A percentile compares a stretch with the other conserved stretches of the same genome.
These are phyloP conservation scores for Albula goreensis DNA, from an alignment of 2,113 vertebrate species.

Conservation along the genomic window DNA sequence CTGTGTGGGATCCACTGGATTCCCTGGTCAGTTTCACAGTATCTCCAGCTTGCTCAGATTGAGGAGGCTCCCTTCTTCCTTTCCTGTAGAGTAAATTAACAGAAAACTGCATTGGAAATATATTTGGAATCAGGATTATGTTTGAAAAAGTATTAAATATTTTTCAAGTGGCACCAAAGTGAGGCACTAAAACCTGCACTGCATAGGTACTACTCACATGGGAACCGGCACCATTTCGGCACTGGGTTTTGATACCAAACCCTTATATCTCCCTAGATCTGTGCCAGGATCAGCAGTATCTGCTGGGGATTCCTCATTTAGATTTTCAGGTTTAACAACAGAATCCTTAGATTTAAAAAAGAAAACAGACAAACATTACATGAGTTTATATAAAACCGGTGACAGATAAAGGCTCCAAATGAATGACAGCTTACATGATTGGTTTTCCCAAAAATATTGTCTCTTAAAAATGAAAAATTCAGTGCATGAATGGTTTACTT, in stretches of 20 bases:
- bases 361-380: neutral
- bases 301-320: neutral
- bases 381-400: neutral
- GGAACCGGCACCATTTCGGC: too few species aligned
- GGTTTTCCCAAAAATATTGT: neutral
- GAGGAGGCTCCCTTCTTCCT: neutral
- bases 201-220: too few species aligned
- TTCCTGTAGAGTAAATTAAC: neutral
- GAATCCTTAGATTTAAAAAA: constrained; percentile 8
- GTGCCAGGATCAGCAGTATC: neutral
- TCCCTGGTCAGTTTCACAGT: neutral
- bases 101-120: neutral
- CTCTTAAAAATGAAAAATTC: neutral
- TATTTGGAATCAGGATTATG: too few species aligned
- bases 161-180: too few species aligned
- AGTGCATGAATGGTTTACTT: neutral
- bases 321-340: neutral
- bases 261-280: neutral
- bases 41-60: neutral
- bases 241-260: too few species aligned
- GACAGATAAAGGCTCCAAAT: neutral
- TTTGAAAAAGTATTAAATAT: too few species aligned
- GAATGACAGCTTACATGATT: neutral
- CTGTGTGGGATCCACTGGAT: neutral
- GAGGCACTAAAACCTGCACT: too few species aligned